A percentile compares a stretch with the other conserved stretches of the same genome.
phyloP scores from a whole-genome alignment of 1,140 invertebrate species.

The Muscidifurax raptorellus region DNA sequence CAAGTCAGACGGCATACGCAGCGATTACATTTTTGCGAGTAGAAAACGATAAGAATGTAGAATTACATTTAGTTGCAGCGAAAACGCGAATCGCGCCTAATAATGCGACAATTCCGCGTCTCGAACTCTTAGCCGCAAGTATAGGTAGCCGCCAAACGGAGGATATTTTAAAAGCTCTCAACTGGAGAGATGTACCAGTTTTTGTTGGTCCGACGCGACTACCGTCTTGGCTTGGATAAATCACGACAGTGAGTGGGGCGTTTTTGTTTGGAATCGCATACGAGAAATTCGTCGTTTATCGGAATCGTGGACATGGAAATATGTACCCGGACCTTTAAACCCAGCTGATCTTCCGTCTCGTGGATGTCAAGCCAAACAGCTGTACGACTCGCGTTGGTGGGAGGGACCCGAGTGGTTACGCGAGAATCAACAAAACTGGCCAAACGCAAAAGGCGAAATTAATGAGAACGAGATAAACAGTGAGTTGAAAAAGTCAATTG shows the following conservation, averaged over 20 bases:
- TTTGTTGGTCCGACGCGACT: slow-evolving; percentile 31
- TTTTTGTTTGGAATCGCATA: slow-evolving; percentile 49
- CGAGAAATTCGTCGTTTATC: slow-evolving; percentile 37
- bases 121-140: slow-evolving; percentile 66
- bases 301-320: slow-evolving; percentile 3
- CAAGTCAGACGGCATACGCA: slow-evolving; percentile 59
- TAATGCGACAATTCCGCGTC: slow-evolving; percentile 62
- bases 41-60: background rate
- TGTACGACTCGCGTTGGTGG: slow-evolving; percentile 68
- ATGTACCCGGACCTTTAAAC: slow-evolving; percentile 57
- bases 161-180: slow-evolving; percentile 43
- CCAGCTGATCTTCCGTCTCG: slow-evolving; percentile 71
- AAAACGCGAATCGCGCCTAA: slow-evolving; percentile 65
- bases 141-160: slow-evolving; percentile 61
- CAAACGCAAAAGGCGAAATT: slow-evolving; percentile 19
- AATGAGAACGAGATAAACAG: slow-evolving; percentile 50
- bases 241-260: slow-evolving; percentile 45
- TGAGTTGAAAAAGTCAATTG: slow-evolving; percentile 52
- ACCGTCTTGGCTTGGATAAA: slow-evolving; percentile 49
- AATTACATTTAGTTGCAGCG: slow-evolving; percentile 53
- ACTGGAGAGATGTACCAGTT: slow-evolving; percentile 40
- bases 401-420: slow-evolving; percentile 67
- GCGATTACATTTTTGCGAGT: slow-evolving; percentile 52
- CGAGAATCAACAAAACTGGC: slow-evolving; percentile 52
- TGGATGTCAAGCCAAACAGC: slow-evolving; percentile 62